Evolutionary conservation across 1,140 invertebrate genomes (phyloP), one percentile per base, ranked within the genome.

Genomic region (Lethrus apterus): DNA sequence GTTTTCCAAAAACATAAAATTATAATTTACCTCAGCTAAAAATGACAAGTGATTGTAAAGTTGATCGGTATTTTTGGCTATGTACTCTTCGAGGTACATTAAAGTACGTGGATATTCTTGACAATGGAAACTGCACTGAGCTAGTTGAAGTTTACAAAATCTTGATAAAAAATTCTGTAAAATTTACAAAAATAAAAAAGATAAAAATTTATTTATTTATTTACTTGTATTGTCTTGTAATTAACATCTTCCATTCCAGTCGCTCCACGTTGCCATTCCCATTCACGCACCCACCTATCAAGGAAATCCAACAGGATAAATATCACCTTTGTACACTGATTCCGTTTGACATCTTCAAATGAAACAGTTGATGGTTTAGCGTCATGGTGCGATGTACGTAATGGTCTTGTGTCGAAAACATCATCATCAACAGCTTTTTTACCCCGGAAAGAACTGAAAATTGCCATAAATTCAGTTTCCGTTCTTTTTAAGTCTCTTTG

Each of bases 261-360:
- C 7, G 34, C 10, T 2, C 48, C 50, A 32, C 58, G 59, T 14
- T 46, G 47, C 15, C 69, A 64, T 52, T 70, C 63, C 71, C 76
- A 80, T 60, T 85, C 81, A 45, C 77, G 64, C 0, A 83, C 57
- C 83, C 83, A 87, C 42, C 80, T 72, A 59, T 84, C 78, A 9
- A 88, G 62, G 55, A 86, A 83, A 62, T 88, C 85, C 42, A 86
- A 59, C 14, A 83, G 61, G 3, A 77, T 73, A 48, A 84, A 85
- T 26, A 84, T 72, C 1, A 83, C 74, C 69, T 81, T 82, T 18
- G 74, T 73, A 51, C 73, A 78, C 64, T 60, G 54, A 11, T 47
- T 52, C 42, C 56, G 48, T 32, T 50, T 55, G 4, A 46, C 34
- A 33, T 77, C 55, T 52, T 67, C 60, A 15, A 53, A 53, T 29